These are phyloP conservation scores for Corythaixoides concolor DNA, from an alignment of 2,113 vertebrate species.

Conservation along the genomic window DNA sequence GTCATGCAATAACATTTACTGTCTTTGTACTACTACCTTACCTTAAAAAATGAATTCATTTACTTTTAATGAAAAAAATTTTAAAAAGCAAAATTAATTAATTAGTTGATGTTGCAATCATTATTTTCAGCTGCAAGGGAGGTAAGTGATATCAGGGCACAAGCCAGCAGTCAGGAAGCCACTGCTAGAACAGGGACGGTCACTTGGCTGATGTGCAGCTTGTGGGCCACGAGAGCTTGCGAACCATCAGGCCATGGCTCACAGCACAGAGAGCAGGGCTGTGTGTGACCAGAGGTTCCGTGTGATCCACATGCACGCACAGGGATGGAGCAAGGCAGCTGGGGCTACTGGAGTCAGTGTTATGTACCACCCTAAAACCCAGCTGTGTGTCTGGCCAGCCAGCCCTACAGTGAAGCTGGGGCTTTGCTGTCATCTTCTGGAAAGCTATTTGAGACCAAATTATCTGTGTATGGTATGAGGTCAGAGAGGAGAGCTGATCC, in stretches of 20 bases:
- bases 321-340: background rate
- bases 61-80: background rate
- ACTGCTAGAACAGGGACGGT: background rate
- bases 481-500: background rate
- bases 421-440: background rate
- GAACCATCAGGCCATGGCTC: background rate
- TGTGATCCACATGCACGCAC: fast-evolving
- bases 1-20: background rate
- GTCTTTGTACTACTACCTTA: background rate
- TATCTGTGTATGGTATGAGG: background rate
- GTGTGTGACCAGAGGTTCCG: background rate
- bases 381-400: background rate
- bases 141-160: background rate
- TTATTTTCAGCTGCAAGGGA: background rate
- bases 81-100: background rate
- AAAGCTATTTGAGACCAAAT: background rate
- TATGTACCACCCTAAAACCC: background rate
- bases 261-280: background rate
- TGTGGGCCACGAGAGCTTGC: background rate
- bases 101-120: background rate
- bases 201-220: background rate
- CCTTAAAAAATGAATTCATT: background rate
- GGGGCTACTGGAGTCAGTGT: background rate
- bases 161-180: background rate
- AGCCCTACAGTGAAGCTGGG: background rate